These are phyloP conservation scores for Hipposideros larvatus DNA, from an alignment of 2,797 vertebrate genomes.

Conservation along the genomic window DNA sequence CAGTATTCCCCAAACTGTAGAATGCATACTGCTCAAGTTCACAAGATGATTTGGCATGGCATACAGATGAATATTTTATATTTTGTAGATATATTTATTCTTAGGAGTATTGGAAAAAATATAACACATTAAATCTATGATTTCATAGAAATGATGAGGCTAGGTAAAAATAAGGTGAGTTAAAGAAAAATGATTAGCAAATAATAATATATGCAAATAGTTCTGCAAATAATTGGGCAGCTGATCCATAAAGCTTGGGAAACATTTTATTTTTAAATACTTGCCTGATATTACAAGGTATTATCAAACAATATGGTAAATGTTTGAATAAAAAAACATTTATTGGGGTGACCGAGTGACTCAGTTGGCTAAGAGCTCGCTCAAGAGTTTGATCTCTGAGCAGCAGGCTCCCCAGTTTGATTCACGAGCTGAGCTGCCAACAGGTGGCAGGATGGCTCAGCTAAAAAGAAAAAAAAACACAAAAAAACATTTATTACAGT, in stretches of 20 bases:
- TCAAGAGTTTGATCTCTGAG: no score
- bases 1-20: not conserved
- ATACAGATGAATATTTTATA: slow-evolving; percentile 24
- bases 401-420: no score
- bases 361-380: no score
- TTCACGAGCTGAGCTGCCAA: no score
- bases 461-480: no score
- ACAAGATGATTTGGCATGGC: slow-evolving; percentile 28
- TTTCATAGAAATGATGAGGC: slow-evolving; percentile 10
- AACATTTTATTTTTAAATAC: slow-evolving; percentile 55
- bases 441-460: no score
- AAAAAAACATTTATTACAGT: no score
- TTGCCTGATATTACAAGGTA: not conserved
- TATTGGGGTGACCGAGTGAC: no score
- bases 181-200: slow-evolving; percentile 22
- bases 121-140: not conserved
- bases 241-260: not conserved
- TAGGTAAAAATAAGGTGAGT: slow-evolving; percentile 42
- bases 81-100: slow-evolving; percentile 39
- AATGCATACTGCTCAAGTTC: not conserved
- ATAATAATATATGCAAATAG: not conserved
- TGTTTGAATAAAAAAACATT: no score
- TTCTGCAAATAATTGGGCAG: not conserved
- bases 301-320: no score
- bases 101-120: slow-evolving; percentile 27